These are phyloP conservation scores for Stenotaenia linearis DNA, from an alignment of 2,888 invertebrate genomes.

Conservation along the genomic window DNA sequence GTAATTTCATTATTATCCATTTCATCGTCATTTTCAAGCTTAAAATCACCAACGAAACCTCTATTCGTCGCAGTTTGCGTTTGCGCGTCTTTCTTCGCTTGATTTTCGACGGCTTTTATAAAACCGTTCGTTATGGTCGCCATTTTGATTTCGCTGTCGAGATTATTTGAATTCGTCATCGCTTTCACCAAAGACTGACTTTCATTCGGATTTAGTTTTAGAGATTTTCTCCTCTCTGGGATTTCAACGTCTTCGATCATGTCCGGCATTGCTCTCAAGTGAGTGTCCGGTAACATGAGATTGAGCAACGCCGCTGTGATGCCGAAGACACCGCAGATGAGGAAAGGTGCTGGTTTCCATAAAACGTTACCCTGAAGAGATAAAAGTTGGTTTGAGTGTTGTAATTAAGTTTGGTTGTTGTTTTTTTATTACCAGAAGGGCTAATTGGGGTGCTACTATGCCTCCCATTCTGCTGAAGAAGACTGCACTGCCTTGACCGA, in stretches of 20 bases:
- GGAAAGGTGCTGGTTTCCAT: conserved; percentile 20
- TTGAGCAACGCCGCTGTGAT: conserved; percentile 17
- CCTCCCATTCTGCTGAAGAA: conserved; percentile 52
- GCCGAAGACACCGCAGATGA: conserved; percentile 12
- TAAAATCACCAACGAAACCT: not conserved
- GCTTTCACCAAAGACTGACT: not conserved
- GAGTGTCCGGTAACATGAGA: conserved; percentile 28
- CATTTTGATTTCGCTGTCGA: not conserved
- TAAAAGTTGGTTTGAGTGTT: not conserved
- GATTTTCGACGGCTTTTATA: not conserved
- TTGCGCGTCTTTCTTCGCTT: not conserved
- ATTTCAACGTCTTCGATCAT: conserved; percentile 31
- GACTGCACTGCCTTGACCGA: conserved; percentile 49
- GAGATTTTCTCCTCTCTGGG: not conserved
- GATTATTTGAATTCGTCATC: not conserved
- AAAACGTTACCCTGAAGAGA: not conserved
- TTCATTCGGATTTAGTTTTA: not conserved
- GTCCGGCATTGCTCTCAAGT: conserved; percentile 1
- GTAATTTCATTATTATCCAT: not conserved
- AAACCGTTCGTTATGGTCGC: not conserved
- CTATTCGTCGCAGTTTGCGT: not conserved
- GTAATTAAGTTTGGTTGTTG: not conserved
- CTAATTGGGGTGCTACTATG: conserved; percentile 49
- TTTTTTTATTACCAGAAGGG: conserved; percentile 39
- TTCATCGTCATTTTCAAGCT: not conserved